Base-by-base conservation (phyloP, 37 sponge, comb jelly and placozoan genomes). In the Spongilla lacustris region DNA sequence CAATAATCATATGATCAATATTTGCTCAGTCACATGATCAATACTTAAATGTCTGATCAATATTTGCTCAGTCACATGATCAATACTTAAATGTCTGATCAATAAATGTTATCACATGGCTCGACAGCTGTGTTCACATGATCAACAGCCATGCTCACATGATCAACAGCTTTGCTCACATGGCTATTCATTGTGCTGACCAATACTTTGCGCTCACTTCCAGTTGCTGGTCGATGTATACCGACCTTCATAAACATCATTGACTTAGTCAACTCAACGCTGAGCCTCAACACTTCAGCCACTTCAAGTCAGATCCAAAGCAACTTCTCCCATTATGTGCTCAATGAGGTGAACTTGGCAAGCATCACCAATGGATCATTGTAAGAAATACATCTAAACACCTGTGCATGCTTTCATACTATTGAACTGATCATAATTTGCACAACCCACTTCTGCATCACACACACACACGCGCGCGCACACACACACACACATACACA, bases 191-290 rank as follows among this genome's bases (percentile, higher is more conserved):
- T 3, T 49, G 50, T 27, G 31, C 66, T 26, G 78, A 25, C 2
- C 24, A 25, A 30, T 49, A 29, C 4, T 58, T 58, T 58, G 58
- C 19, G 19, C 76, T 67, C 38, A 31, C 58, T 37, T 92, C 28
- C 71, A 89, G 93, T 96, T 78, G 93, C 89, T 41, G 26, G 83
- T 32, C 50, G 96, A 19, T 96, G 96, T 50, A 86, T 96, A 32
- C 96, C 96, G 5, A 91, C 93, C 12, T 78, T 93, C 34, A 36
- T 91, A 11, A 66, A 90, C 67, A 41, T 90, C n/a, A 46, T 69
- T n/a, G 71, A 67, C 11, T 33, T 72, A 30, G 68, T 88, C 23
- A 87, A 83, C 50, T 85, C 88, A 76, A 85, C 58, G 19, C 58
- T 58, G 11, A 58, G 11, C 21, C 58, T 58, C 58, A 58, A 58